These are phyloP conservation scores for Tenrec ecaudatus DNA, from an alignment of 2,113 vertebrate species.

Conservation along the genomic window DNA sequence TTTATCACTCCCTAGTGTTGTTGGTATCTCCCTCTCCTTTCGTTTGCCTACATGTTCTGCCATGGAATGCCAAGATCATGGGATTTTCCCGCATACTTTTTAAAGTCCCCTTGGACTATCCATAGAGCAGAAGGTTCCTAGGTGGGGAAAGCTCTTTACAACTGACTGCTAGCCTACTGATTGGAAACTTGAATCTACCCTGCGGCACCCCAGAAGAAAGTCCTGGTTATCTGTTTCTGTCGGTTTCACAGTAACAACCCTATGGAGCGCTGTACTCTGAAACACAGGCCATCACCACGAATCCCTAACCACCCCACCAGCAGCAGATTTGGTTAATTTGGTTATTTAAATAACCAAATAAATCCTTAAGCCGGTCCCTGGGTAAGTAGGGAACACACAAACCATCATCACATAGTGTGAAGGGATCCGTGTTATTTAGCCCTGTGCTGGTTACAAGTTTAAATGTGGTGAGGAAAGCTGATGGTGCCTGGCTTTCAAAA, in stretches of 20 bases:
- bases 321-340: neutral
- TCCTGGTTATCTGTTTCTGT: neutral
- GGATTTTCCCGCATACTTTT: no score
- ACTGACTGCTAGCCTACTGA: neutral
- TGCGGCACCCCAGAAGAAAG: neutral
- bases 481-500: no score
- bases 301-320: neutral
- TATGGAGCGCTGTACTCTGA: neutral
- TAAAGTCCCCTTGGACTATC: neutral
- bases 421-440: neutral
- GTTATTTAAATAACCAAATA: neutral
- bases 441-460: neutral
- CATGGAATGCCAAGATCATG: no score
- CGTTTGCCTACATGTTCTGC: neutral
- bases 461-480: no score
- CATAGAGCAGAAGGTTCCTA: neutral
- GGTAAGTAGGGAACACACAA: neutral
- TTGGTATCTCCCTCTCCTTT: constrained; percentile 6
- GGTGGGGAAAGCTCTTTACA: neutral
- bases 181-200: neutral
- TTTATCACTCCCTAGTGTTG: no score
- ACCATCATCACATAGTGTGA: neutral
- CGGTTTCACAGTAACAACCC: neutral
- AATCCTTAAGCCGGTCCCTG: neutral
- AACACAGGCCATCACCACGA: neutral